Base-by-base conservation (phyloP, 2,797 vertebrate genomes). In the Helarctos malayanus region DNA sequence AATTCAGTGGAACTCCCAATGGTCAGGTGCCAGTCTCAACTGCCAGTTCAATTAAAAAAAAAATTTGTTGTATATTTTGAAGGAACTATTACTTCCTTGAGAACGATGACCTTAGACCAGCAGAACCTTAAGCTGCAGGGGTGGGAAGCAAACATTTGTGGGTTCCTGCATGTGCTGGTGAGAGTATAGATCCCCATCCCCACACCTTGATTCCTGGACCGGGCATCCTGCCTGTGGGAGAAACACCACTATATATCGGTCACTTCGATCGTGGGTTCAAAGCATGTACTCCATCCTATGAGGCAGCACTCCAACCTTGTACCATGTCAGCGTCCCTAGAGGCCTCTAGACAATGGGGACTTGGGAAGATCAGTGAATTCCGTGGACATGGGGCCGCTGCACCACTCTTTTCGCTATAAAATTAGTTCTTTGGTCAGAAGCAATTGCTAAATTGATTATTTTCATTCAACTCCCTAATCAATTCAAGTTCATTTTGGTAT, bases 371-470 rank as follows among this genome's bases (percentile, higher is more conserved):
- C 49, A 69, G 7, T 47, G 57, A 92, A 76, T 83, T 88, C 65
- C n/a, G 29, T 56, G 29, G 63, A 13, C 52, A 21, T 21, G 10
- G 78, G 2, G 29, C 12, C 49, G 93, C 9, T 59, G 29, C 9
- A 38, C 49, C 29, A 76, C 21, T 71, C 35, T 12, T 89, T 93
- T 93, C 41, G 18, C 78, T 76, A 7, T 82, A 57, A 87, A 92
- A 93, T 80, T 89, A 68, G 7, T 78, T 89, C 54, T 2, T 89
- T 38, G 49, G 10, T 79, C 45, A 92, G 19, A 96, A 91, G 21
- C 35, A 96, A 94, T 94, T 80, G 25, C 52, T 57, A 63, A 82
- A 78, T 63, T 82, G 45, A 83, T 52, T 57, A 35, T 69, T 68
- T 94, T 96, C 59, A 49, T 61, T 69, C 38, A 89, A 79, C 32